Percentiles rank a stretch among this genome's conserved stretches.
Evolutionary conservation across 2,113 vertebrate species (phyloP).

Genomic region (Prochilodus magdalenae): DNA sequence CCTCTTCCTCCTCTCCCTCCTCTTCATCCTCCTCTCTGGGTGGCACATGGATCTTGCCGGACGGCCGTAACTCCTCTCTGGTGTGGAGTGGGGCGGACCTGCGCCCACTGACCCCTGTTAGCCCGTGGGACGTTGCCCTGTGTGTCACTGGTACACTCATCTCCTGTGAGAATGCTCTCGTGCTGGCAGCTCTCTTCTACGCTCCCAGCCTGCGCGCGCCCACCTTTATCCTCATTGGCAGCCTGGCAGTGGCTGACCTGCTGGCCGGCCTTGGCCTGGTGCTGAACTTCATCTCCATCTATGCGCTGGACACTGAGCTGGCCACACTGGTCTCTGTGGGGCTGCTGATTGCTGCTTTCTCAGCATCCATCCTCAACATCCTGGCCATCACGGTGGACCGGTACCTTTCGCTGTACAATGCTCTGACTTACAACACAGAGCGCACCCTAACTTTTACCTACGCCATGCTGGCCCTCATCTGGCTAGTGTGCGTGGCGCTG

Average conservation of each 20-base stretch:
- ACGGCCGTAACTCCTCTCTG: constrained; percentile 64
- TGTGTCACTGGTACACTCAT: constrained; percentile 89
- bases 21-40: constrained; percentile 60
- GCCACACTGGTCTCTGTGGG: constrained; percentile 82
- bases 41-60: constrained; percentile 71
- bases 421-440: constrained; percentile 91
- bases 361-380: constrained; percentile 87
- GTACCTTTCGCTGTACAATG: constrained; percentile 91
- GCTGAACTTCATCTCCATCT: constrained; percentile 85
- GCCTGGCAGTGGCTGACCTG: constrained; percentile 86
- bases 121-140: constrained; percentile 88
- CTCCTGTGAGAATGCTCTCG: constrained; percentile 89
- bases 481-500: constrained; percentile 79
- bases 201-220: constrained; percentile 85
- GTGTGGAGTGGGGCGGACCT: constrained; percentile 63
- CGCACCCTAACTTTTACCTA: constrained; percentile 86
- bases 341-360: constrained; percentile 87
- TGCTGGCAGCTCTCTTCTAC: constrained; percentile 89
- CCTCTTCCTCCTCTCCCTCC: constrained; percentile 3
- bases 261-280: constrained; percentile 88
- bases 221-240: constrained; percentile 88
- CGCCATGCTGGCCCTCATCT: constrained; percentile 81
- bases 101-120: constrained; percentile 70
- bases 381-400: constrained; percentile 92
- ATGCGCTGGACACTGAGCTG: constrained; percentile 81